A percentile compares a stretch with the other conserved stretches of the same genome.
Conservation (phyloP, 2,113 vertebrate species). For the Mustela lutreola region DNA sequence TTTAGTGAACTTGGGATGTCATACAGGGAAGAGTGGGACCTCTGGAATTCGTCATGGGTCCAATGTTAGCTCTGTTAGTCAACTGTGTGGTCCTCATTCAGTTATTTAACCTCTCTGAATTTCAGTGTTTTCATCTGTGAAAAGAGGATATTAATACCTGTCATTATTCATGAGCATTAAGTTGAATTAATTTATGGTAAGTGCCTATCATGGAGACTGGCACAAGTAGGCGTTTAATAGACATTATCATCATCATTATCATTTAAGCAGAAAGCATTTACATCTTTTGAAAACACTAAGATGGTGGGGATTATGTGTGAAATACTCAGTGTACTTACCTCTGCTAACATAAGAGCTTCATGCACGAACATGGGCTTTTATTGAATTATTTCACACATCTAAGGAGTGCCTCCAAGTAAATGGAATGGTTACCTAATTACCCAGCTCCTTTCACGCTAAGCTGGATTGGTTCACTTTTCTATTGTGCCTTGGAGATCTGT, state of each 20-base stretch:
- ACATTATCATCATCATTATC: not conserved
- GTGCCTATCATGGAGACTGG: not conserved
- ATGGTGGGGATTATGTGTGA: not conserved
- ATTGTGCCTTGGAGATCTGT: constrained; percentile 78
- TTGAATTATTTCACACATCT: constrained; percentile 81
- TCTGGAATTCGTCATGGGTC: not conserved
- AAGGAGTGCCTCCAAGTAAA: constrained; percentile 79
- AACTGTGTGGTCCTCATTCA: not conserved
- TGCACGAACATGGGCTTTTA: constrained; percentile 67
- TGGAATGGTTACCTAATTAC: constrained; percentile 78
- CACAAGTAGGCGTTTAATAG: constrained; percentile 15
- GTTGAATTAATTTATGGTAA: not conserved
- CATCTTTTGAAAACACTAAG: constrained; percentile 50
- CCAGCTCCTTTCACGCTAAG: constrained; percentile 67
- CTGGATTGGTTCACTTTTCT: constrained; percentile 75
- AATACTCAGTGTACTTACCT: not conserved
- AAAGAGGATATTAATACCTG: not conserved
- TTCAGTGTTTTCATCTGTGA: constrained; percentile 18
- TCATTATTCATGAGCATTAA: not conserved
- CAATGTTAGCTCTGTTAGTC: not conserved
- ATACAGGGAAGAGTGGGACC: not conserved
- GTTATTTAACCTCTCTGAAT: not conserved
- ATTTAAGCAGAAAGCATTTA: constrained; percentile 32
- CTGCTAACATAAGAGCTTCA: constrained; percentile 72
- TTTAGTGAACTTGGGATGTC: not conserved